Evolutionary conservation across 2,888 invertebrate genomes (phyloP), one percentile per base, ranked within the genome.

Genomic region (Athalia circularis): DNA sequence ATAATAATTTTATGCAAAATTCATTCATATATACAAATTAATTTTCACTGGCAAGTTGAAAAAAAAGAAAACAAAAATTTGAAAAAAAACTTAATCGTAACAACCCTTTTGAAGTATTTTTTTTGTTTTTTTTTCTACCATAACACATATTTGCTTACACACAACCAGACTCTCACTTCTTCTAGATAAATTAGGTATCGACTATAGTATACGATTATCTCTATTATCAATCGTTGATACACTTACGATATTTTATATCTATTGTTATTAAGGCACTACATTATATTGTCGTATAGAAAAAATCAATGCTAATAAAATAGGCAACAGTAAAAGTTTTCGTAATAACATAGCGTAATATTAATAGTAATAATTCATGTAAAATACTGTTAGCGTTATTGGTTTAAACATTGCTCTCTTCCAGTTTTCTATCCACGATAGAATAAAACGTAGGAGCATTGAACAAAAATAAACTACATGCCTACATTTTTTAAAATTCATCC

Each of bases 111-210:
- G 50, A 43, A 65, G 45, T n/a, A 43, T 64, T 64, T 43, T 43
- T 64, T 61, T 70, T 13, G 9, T 64, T 65, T 76, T 47, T 64
- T 65, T 61, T 43, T 70, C 13, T 29, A 45, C 59, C 43, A 43
- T 29, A 48, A 54, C 77, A 65, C 48, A 54, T 77, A 9, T 67
- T 61, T 74, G 54, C 68, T 61, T 79, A 74, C 77, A 76, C 81
- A 82, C 82, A 83, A 84, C 80, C 80, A 78, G 80, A 81, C 81
- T 82, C 82, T 84, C 84, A 84, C 84, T 83, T 81, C 72, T 68
- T 61, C 75, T 77, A 75, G 72, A 77, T 61, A 72, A 65, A 52
- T 68, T 59, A 79, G 70, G 61, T 77, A 79, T 74, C 76, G 77
- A 79, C 75, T 59, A 75, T 68, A 62, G 78, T 77, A 77, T 61